Conservation (phyloP, 2,888 invertebrate genomes). For the Tiliacea aurago region DNA sequence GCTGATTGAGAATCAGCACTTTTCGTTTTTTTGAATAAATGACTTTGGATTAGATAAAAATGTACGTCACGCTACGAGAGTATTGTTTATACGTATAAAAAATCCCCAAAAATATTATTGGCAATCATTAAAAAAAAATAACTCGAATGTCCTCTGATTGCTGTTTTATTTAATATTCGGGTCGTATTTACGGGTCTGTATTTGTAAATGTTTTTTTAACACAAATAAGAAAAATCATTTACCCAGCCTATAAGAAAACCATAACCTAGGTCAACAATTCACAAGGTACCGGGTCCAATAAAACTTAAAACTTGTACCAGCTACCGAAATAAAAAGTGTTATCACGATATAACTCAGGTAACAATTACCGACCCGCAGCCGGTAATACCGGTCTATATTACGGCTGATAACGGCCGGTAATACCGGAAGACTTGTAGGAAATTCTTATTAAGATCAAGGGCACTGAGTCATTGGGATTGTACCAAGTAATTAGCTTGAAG, state of each 20-base stretch:
- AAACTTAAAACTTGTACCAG: background rate
- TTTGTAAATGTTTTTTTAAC: background rate
- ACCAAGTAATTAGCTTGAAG: conserved; percentile 1
- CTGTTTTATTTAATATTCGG: background rate
- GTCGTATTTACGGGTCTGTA: too few species aligned
- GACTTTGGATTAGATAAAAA: too few species aligned
- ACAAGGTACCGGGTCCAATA: background rate
- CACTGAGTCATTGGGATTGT: conserved; percentile 38
- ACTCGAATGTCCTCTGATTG: background rate
- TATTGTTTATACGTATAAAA: background rate
- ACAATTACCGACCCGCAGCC: conserved; percentile 23
- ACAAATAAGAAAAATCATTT: background rate
- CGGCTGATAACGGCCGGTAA: background rate
- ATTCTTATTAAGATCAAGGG: conserved; percentile 40
- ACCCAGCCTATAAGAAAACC: background rate
- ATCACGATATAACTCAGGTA: conserved; percentile 27
- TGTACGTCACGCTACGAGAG: background rate
- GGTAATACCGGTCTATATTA: conserved; percentile 28
- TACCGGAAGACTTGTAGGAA: conserved; percentile 38
- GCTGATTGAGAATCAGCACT: too few species aligned
- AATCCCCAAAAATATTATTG: background rate
- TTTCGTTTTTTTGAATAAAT: too few species aligned
- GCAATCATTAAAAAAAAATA: background rate
- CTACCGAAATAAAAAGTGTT: conserved; percentile 13
- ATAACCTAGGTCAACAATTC: conserved; percentile 24